phyloP scores from a whole-genome alignment of 2,888 invertebrate species.

The Zelleria hepariella region DNA sequence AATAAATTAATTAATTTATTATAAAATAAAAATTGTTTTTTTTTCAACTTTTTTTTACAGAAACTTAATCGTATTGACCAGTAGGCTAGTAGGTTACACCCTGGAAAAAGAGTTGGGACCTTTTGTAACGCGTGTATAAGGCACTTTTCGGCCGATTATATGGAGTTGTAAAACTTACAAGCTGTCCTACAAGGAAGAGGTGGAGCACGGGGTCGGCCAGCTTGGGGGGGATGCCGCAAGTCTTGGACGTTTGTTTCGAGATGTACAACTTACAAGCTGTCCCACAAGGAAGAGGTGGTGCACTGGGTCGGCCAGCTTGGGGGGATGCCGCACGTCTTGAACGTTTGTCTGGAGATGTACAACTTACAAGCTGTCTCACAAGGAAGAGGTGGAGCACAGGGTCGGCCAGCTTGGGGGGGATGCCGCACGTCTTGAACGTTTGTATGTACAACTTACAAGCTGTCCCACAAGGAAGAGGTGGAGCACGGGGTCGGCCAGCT shows the following conservation, averaged over 20 bases:
- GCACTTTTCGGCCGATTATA: too few relatives aligned
- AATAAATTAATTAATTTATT: too few relatives aligned
- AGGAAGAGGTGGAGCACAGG: not conserved
- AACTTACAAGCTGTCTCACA: not conserved
- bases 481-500: too few relatives aligned
- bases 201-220: too few relatives aligned
- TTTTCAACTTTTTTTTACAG: too few relatives aligned
- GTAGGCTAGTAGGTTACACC: too few relatives aligned
- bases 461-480: not conserved
- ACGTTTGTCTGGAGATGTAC: constrained; percentile 14
- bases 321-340: constrained; percentile 17
- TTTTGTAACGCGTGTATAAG: too few relatives aligned
- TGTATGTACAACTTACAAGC: not conserved
- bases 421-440: constrained; percentile 14
- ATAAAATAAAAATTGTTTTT: too few relatives aligned
- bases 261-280: not conserved
- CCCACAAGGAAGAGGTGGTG: not conserved
- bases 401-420: constrained; percentile 12
- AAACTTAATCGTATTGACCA: too few relatives aligned
- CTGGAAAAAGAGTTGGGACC: too few relatives aligned
- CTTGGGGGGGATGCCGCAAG: too few relatives aligned
- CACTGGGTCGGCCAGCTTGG: constrained; percentile 4
- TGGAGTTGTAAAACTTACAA: not conserved
- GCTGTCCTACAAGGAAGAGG: not conserved
- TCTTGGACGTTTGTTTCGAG: too few relatives aligned